Conservation (phyloP, 2,113 vertebrate genomes). For the Scomber colias region DNA sequence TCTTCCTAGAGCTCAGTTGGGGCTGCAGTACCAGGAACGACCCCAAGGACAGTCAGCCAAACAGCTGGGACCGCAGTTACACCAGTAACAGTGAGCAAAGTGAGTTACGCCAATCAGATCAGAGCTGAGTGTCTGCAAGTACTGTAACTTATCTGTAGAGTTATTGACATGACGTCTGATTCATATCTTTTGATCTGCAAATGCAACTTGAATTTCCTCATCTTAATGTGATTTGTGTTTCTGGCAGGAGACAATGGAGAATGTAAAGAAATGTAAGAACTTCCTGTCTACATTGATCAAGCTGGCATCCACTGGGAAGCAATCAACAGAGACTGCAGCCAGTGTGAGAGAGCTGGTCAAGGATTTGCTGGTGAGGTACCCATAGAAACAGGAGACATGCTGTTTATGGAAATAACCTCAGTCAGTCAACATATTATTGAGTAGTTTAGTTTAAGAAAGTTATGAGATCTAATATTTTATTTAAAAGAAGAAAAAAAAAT, state of each 20-base stretch:
- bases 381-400: neutral
- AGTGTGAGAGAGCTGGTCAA: constrained; percentile 96
- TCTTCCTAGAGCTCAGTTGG: constrained; percentile 72
- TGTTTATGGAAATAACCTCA: neutral
- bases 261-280: constrained; percentile 99
- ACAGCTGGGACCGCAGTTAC: constrained; percentile 86
- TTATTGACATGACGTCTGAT: neutral
- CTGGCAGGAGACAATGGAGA: constrained; percentile 96
- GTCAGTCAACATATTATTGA: neutral
- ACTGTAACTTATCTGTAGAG: neutral
- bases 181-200: neutral
- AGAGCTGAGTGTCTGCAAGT: neutral
- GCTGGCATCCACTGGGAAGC: constrained; percentile 95
- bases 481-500: neutral
- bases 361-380: constrained; percentile 92
- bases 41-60: constrained; percentile 89
- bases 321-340: constrained; percentile 93
- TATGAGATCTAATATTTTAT: neutral
- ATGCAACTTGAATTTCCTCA: neutral
- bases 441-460: neutral
- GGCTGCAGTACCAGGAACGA: constrained; percentile 87
- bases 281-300: constrained; percentile 98
- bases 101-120: constrained; percentile 45
- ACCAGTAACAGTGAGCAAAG: constrained; percentile 89
- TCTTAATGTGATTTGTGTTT: constrained; percentile 10